Base-by-base conservation (phyloP, 92 coral and sea anemone genomes). In the Epizoanthus ramosus region DNA sequence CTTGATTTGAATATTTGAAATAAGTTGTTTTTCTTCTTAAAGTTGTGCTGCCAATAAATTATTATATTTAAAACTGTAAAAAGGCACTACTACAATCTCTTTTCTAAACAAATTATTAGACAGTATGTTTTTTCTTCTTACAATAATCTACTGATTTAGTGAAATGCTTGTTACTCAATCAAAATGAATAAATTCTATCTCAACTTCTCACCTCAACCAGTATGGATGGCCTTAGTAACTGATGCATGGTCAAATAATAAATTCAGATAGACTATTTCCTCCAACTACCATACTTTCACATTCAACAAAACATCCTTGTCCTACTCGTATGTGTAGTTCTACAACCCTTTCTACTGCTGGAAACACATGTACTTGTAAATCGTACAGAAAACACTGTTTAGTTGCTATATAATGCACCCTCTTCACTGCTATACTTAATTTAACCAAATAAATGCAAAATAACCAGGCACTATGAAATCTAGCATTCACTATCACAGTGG, bases 401-500 rank as follows among this genome's bases (percentile, higher is more conserved):
- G 50, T 31, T 35, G 19, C n/a, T 58, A 25, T 10, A 75, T 17
- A 52, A 57, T 24, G 43, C 58, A 57, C 22, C 24, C 63, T 13
- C 54, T 50, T 3, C 54, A 37, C 10, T 13, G 52, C 41, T 24
- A 8, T 58, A 33, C 24, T 7, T 43, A 9, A 19, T 12, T 6
- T 24, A 21, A 63, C 65, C 24, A 39, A 37, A 43, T 37, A 0
- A 28, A 77, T 60, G 71, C 69, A 77, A 77, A 76, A 60, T 50
- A 77, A 77, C 71, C 58, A 39, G 57, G 15, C 33, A 41, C 59
- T 21, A 16, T 22, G 64, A 77, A 77, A 77, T 16, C 41, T n/a
- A 41, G 60, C 28, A 53, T 74, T 74, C 64, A 74, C 22, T 53
- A n/a, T 23, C 71, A 77, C 82, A 77, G 82, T 58, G 47, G 69